Conservation (phyloP, 2,797 vertebrate genomes). For the Coendou prehensilis region DNA sequence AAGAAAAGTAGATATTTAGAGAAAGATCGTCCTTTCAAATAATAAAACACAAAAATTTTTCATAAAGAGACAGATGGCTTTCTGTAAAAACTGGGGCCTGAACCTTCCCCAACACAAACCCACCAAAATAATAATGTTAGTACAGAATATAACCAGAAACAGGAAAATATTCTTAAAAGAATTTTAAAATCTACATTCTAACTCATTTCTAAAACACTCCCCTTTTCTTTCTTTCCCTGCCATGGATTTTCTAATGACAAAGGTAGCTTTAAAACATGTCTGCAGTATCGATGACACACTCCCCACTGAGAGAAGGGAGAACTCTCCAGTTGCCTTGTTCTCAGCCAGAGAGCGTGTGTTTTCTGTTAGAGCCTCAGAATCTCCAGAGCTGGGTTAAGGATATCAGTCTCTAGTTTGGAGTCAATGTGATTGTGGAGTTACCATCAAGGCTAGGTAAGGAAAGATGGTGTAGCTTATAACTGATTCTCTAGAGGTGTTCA, state of each 20-base stretch:
- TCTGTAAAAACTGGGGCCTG: slow-evolving; percentile 21
- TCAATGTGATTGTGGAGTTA: not conserved
- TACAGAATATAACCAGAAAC: slow-evolving; percentile 22
- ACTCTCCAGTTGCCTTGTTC: slow-evolving; percentile 29
- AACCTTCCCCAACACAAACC: not conserved
- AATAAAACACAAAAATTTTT: slow-evolving; percentile 15
- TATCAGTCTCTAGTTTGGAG: not conserved
- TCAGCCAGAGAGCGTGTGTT: not conserved
- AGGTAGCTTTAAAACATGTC: not conserved
- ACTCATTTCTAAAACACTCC: slow-evolving; percentile 26
- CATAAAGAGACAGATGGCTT: not conserved
- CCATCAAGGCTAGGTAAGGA: not conserved
- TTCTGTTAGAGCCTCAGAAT: slow-evolving; percentile 39
- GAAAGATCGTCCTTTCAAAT: slow-evolving; percentile 27
- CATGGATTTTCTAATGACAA: slow-evolving; percentile 34
- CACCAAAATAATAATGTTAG: slow-evolving; percentile 15
- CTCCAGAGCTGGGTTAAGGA: slow-evolving; percentile 43
- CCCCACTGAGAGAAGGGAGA: not conserved
- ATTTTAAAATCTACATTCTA: slow-evolving; percentile 1
- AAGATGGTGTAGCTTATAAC: not conserved
- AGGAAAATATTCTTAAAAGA: slow-evolving; percentile 49
- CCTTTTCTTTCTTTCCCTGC: slow-evolving; percentile 29
- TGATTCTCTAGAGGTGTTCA: not conserved
- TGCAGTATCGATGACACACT: not conserved
- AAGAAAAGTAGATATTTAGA: slow-evolving; percentile 19